Conservation (phyloP, 2,113 vertebrate genomes). For the Morphnarchus princeps region DNA sequence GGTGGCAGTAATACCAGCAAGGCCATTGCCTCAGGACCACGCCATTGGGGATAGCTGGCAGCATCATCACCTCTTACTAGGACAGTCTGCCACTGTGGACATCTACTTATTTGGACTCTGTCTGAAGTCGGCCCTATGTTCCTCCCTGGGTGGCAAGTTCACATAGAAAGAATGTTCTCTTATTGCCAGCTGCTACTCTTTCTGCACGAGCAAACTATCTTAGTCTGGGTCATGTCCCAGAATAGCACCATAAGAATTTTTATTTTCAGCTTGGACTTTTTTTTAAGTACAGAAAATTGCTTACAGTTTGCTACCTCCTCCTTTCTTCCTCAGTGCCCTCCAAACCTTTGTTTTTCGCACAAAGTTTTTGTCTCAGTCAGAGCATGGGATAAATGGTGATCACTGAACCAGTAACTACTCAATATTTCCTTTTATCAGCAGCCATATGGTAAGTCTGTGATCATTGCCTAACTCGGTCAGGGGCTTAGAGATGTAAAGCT, state of each 20-base stretch:
- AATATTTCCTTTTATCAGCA: slow-evolving; percentile 37
- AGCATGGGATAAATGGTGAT: neutral
- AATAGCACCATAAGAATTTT: neutral
- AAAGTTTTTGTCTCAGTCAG: neutral
- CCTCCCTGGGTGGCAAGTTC: neutral
- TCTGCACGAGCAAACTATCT: accelerated
- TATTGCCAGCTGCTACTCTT: neutral
- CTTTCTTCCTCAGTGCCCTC: neutral
- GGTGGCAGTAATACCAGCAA: neutral
- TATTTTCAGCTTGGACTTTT: neutral
- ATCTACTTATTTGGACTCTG: neutral
- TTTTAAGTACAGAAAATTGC: neutral
- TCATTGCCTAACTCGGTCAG: slow-evolving; percentile 28
- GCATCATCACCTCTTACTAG: neutral
- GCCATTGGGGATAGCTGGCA: neutral
- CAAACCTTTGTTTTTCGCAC: neutral
- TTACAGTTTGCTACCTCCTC: neutral
- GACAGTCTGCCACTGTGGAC: neutral
- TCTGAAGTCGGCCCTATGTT: neutral
- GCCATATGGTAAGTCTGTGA: slow-evolving; percentile 51
- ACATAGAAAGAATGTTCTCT: neutral
- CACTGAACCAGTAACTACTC: neutral
- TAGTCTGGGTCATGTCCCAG: neutral
- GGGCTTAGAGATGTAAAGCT: slow-evolving; percentile 44
- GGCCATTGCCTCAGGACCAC: neutral